phyloP scores from a whole-genome alignment of 2,797 vertebrate genomes.

The Zalophus californianus region DNA sequence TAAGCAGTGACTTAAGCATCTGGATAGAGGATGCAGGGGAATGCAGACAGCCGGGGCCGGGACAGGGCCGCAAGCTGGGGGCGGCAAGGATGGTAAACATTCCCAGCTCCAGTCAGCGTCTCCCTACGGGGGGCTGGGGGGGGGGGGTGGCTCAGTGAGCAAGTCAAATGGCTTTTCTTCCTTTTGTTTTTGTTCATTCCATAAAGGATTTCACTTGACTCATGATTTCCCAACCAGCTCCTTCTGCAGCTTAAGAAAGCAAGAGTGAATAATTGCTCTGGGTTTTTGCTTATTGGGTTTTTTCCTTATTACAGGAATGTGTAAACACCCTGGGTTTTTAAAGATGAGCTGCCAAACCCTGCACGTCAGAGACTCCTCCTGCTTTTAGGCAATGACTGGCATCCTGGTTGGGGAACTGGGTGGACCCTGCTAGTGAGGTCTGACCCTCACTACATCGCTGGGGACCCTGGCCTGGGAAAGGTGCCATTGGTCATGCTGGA shows the following conservation, averaged over 20 bases:
- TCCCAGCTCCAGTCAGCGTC: neutral
- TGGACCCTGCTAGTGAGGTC: neutral
- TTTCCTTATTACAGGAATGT: conserved; percentile 33
- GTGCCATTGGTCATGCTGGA: neutral
- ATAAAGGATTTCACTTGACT: conserved; percentile 51
- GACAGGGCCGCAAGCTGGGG: neutral
- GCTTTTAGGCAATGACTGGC: neutral
- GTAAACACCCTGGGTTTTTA: conserved; percentile 47
- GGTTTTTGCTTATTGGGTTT: neutral
- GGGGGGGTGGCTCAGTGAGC: neutral
- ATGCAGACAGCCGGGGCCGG: neutral
- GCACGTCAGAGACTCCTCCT: neutral
- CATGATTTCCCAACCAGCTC: conserved; percentile 38
- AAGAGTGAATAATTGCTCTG: neutral
- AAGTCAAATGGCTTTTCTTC: conserved; percentile 40
- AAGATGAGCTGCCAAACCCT: neutral
- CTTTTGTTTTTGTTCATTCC: conserved; percentile 54
- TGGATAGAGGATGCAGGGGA: neutral
- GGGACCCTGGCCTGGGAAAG: neutral
- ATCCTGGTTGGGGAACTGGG: neutral
- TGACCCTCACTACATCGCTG: fast-evolving
- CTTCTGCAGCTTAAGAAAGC: conserved; percentile 35
- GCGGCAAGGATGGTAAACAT: neutral
- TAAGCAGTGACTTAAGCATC: neutral
- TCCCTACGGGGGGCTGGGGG: neutral